Evolutionary conservation across 2,888 invertebrate species (phyloP).

Genomic region (Andrena camellia): DNA sequence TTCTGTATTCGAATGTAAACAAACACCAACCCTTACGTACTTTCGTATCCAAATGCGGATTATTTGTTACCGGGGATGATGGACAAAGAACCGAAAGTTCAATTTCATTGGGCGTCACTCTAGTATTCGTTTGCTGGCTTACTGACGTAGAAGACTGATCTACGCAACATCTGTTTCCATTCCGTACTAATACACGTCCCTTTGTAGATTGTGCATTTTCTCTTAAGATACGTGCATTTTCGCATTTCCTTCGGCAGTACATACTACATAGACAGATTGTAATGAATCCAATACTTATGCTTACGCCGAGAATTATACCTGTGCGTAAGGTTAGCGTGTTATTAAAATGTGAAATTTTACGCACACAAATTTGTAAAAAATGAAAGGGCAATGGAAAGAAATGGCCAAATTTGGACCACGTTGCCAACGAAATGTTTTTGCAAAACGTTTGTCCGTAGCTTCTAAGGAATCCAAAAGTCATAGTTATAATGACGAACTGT

Average conservation of each 20-base stretch:
- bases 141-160: conserved; percentile 79
- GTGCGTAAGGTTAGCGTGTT: not conserved
- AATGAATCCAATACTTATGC: conserved; percentile 84
- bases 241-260: conserved; percentile 81
- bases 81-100: conserved; percentile 84
- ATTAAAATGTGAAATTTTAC: not conserved
- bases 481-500: too few species aligned
- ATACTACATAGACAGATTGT: conserved; percentile 83
- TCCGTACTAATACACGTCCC: conserved; percentile 74
- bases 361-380: not conserved
- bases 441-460: too few species aligned
- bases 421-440: too few species aligned
- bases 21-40: conserved; percentile 77
- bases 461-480: too few species aligned
- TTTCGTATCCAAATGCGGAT: conserved; percentile 87
- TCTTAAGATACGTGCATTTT: conserved; percentile 77
- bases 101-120: conserved; percentile 79
- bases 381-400: too few species aligned
- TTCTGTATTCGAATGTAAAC: not conserved
- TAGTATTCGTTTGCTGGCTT: conserved; percentile 75
- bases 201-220: conserved; percentile 79
- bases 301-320: conserved; percentile 85
- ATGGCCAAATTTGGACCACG: too few species aligned
- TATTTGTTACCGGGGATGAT: conserved; percentile 78
- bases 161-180: conserved; percentile 81